Base-by-base conservation (phyloP, 2,797 vertebrate genomes). In the Stomatorhinus walkeri region DNA sequence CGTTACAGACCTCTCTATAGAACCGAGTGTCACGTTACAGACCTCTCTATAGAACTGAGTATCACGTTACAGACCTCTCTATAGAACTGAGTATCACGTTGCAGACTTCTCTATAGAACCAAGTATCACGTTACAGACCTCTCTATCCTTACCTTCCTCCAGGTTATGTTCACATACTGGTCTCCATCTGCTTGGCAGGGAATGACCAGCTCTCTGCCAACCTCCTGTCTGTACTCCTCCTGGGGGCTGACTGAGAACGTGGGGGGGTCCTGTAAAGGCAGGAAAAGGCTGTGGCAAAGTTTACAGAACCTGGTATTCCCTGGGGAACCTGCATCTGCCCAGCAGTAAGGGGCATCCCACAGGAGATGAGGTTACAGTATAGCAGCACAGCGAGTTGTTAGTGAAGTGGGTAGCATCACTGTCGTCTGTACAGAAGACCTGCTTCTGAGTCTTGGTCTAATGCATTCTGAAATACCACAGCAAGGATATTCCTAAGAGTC, bases 211-310 rank as follows among this genome's bases (percentile, higher is more conserved):
- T 95, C 96, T 88, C 95, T 87, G 0, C 97, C 97, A 56, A 95
- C 96, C 89, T 97, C 96, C 92, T 96, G 95, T 91, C 94, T 95
- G 91, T 99, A 99, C 51, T 96, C 95, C 86, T 95, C 93, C 89
- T 95, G 95, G n/a, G 98, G 98, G 46, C 91, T 89, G 87, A 96
- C n/a, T 0, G 94, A 93, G 92, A 98, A 97, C 43, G 94, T 89
- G 0, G 98, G 98, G 36, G 98, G 98, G 88, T 98, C 97, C 98
- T 99, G 93, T 24, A 87, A 90, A 92, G 36, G 19, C 16, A 72
- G 88, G 51, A 85, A 40, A 19, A 22, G 56, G 88, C 72, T 46
- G 19, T 43, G 36, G 72, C 40, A 46, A n/a, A 79, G 49, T 24
- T 88, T 49, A 52, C 81, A 48, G 12, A 72, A 72, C 4, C 28